Evolutionary conservation across 2,113 vertebrate species (phyloP).

Genomic region (Lophura nycthemera): DNA sequence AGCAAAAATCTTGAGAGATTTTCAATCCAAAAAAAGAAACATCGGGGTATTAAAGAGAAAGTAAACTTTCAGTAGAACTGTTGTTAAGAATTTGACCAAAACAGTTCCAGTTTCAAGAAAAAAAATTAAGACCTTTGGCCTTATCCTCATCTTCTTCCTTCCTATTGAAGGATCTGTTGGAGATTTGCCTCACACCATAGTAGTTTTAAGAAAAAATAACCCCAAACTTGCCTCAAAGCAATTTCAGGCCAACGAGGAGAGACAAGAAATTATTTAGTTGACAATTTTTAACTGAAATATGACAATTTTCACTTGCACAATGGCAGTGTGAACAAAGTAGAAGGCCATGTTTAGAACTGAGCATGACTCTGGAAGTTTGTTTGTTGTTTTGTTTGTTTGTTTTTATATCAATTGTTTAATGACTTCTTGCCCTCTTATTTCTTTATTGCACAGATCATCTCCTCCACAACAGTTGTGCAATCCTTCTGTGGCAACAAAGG

Average conservation of each 20-base stretch:
- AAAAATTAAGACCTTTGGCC: constrained; percentile 33
- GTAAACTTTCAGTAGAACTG: constrained; percentile 30
- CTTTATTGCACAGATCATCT: constrained; percentile 18
- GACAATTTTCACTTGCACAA: not conserved
- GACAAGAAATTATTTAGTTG: not conserved
- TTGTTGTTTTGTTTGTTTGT: not conserved
- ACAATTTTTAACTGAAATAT: not conserved
- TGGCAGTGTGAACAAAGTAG: not conserved
- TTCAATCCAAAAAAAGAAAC: constrained; percentile 24
- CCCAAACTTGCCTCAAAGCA: constrained; percentile 16
- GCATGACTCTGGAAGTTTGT: not conserved
- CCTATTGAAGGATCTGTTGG: constrained; percentile 57
- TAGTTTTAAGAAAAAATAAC: constrained; percentile 38
- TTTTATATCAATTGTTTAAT: not conserved
- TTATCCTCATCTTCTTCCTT: constrained; percentile 56
- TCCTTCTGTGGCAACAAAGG: constrained; percentile 30
- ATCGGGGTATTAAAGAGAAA: constrained; percentile 32
- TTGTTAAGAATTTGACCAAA: constrained; percentile 32
- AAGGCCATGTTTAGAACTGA: not conserved
- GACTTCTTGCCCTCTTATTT: constrained; percentile 6
- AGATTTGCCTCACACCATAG: constrained; percentile 53
- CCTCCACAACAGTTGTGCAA: constrained; percentile 43
- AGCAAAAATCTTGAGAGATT: constrained; percentile 13
- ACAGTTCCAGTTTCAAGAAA: constrained; percentile 31
- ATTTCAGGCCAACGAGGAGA: constrained; percentile 44